phyloP scores from a whole-genome alignment of 2,888 invertebrate genomes.

The Platycnemis pennipes region DNA sequence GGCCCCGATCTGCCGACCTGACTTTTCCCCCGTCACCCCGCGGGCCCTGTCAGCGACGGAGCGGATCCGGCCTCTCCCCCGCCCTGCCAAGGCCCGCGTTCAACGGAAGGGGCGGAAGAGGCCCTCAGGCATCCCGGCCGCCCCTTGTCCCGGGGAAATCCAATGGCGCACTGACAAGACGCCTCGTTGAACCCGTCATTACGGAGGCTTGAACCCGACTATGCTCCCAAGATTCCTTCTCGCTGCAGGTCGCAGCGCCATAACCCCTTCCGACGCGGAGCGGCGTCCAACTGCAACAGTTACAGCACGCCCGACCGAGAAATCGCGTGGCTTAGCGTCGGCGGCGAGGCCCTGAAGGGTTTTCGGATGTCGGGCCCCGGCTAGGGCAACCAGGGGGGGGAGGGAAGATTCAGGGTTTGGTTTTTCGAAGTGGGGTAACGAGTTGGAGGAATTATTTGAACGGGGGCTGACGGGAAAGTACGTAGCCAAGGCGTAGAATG shows the following conservation, averaged over 20 bases:
- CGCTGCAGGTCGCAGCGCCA: neutral
- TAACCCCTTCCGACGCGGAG: neutral
- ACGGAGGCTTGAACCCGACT: neutral
- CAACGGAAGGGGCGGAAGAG: too few species aligned
- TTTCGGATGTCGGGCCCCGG: neutral
- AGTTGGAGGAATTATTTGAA: too few species aligned
- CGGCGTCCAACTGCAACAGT: constrained; percentile 6
- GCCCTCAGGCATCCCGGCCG: neutral
- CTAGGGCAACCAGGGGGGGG: neutral
- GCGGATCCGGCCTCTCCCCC: neutral
- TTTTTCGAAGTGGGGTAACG: neutral
- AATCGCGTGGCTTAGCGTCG: neutral
- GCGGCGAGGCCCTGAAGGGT: neutral
- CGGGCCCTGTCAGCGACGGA: neutral
- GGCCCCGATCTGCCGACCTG: neutral
- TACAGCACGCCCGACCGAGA: neutral
- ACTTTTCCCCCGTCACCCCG: neutral
- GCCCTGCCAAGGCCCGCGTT: neutral
- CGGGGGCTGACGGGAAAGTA: too few species aligned
- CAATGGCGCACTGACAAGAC: constrained; percentile 35
- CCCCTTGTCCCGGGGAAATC: constrained; percentile 12
- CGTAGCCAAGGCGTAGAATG: too few species aligned
- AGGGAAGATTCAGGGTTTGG: neutral
- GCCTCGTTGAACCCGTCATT: constrained; percentile 35
- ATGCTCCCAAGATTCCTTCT: neutral